Evolutionary conservation across 1,140 invertebrate species (phyloP), one percentile per base, ranked within the genome.

Genomic region (Papilio xuthus): DNA sequence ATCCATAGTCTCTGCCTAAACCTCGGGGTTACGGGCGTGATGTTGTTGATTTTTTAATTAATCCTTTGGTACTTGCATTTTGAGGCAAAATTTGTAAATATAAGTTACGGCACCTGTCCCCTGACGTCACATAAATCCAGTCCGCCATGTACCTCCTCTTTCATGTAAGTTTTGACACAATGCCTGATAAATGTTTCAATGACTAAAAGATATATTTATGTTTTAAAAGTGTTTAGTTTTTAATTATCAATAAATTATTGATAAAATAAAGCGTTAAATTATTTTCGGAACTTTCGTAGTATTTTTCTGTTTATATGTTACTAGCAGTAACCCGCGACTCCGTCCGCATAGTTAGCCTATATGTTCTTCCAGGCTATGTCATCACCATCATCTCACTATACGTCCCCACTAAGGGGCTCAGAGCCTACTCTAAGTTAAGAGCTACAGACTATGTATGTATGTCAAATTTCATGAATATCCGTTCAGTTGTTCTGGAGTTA

Each of bases 151-250:
- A 4, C 60, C 60, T 67, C 60, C 26, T 67, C 26, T 67, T 67
- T 67, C 60, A 13, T 67, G 60, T 67, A 67, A 28, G 26, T 28
- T 67, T 67, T 67, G 60, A 67, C 60, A 32, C 60, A 28, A 67
- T 67, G 60, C 60, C 32, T 67, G 60, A 28, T 67, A 28, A 28
- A 63, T 67, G 60, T 13, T 32, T 67, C 9, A 63, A 28, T 28
- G 23, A 28, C 26, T 4, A 26, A 67, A 67, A 6, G 23, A 15
- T 10, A 26, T 23, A 47, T 3, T 20, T 0, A 6, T 20, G 9
- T 56, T 20, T 56, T 56, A 56, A 56, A n/a, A 56, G 9, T 23
- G n/a, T 23, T 0, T 56, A 20, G 53, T 56, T 56, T 20, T 56
- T 0, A 23, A 9, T 56, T 20, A 18, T 56, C 8, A 20, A 1